phyloP scores from a whole-genome alignment of 2,888 invertebrate genomes.

The Charanyca ferruginea region DNA sequence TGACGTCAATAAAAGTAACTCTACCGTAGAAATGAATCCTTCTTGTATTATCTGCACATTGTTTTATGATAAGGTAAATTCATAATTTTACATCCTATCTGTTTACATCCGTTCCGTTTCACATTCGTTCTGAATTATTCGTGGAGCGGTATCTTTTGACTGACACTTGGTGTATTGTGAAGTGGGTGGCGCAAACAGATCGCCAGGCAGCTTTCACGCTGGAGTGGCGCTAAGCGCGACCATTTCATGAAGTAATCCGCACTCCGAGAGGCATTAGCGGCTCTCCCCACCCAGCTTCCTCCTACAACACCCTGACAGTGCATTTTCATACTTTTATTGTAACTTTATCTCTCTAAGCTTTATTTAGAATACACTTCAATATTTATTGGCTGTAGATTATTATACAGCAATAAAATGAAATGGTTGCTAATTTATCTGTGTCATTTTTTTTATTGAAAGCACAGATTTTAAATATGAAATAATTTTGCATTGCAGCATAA shows the following conservation, averaged over 20 bases:
- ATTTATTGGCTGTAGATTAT: conserved; percentile 23
- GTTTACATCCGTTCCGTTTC: conserved; percentile 27
- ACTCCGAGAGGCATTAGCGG: conserved; percentile 83
- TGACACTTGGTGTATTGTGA: conserved; percentile 76
- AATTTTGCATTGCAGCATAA: conserved; percentile 47
- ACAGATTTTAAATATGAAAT: conserved; percentile 44
- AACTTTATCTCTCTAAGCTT: conserved; percentile 62
- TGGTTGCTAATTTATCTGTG: not conserved
- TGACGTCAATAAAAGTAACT: conserved; percentile 56
- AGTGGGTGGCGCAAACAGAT: conserved; percentile 82
- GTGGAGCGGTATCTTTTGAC: conserved; percentile 65
- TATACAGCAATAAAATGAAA: not conserved
- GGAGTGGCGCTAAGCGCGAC: conserved; percentile 83
- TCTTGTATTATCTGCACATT: conserved; percentile 32
- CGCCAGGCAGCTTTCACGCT: conserved; percentile 81
- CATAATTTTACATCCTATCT: conserved; percentile 23
- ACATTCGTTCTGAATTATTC: conserved; percentile 31
- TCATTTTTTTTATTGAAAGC: not conserved
- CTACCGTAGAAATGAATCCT: conserved; percentile 43
- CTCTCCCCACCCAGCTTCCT: conserved; percentile 63
- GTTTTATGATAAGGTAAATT: conserved; percentile 36
- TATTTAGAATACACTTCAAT: conserved; percentile 16
- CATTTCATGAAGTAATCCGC: conserved; percentile 86
- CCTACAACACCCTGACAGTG: conserved; percentile 65
- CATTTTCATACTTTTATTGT: conserved; percentile 78